phyloP scores from a whole-genome alignment of 2,888 invertebrate species.

The Aphelenchoides bicaudatus region DNA sequence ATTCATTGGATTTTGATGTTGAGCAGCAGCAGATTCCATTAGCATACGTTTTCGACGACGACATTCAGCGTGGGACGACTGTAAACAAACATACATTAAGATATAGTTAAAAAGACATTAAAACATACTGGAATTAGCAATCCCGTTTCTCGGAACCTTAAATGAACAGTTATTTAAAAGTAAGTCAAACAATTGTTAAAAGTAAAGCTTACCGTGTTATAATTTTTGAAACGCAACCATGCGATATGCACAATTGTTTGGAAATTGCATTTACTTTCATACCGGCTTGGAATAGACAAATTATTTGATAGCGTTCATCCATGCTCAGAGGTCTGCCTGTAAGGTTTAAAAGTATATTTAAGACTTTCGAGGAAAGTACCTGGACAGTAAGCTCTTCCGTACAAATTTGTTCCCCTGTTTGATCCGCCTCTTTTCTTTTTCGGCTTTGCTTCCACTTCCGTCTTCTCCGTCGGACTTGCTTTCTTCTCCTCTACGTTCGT shows the following conservation, averaged over 20 bases:
- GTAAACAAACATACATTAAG: too few species aligned
- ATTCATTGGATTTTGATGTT: too few species aligned
- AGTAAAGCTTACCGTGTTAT: slow-evolving; percentile 43
- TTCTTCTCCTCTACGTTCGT: background rate
- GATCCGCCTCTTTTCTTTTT: background rate
- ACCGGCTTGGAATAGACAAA: slow-evolving; percentile 49
- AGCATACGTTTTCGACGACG: slow-evolving; percentile 37
- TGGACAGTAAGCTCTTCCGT: slow-evolving; percentile 58
- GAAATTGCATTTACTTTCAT: slow-evolving; percentile 60
- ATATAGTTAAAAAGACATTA: too few species aligned
- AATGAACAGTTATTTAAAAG: slow-evolving; percentile 19
- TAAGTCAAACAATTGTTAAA: background rate
- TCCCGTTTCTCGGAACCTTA: slow-evolving; percentile 55
- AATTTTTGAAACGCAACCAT: slow-evolving; percentile 59
- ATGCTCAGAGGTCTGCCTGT: slow-evolving; percentile 54
- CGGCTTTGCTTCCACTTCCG: too few species aligned
- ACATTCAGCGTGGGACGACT: slow-evolving; percentile 57
- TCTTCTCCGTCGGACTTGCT: too few species aligned
- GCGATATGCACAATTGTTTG: slow-evolving; percentile 56
- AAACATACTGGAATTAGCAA: slow-evolving; percentile 52
- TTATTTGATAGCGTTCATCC: slow-evolving; percentile 52
- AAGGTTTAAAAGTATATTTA: slow-evolving; percentile 1
- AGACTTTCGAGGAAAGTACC: slow-evolving; percentile 18
- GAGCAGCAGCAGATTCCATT: slow-evolving; percentile 16
- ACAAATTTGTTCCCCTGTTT: slow-evolving; percentile 53